These are phyloP conservation scores for Dromas ardeola DNA, from an alignment of 2,113 vertebrate species.

Conservation along the genomic window DNA sequence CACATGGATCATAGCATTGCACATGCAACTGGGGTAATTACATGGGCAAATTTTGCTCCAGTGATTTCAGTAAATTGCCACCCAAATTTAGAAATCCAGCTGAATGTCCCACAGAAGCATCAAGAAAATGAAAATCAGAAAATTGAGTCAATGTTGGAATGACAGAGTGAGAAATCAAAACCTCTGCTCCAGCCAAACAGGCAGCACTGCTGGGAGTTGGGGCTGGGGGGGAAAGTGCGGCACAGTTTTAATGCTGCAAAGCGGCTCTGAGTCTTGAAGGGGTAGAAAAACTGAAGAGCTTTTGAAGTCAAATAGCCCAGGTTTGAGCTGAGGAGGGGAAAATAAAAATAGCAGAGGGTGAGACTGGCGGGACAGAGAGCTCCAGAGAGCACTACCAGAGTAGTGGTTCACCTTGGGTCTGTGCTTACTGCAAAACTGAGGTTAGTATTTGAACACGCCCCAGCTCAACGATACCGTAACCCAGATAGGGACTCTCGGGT, in stretches of 20 bases:
- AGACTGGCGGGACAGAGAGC: not conserved
- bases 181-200: not conserved
- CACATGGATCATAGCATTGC: not conserved
- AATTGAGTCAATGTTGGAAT: not conserved
- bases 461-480: accelerated
- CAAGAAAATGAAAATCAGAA: constrained; percentile 1
- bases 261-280: not conserved
- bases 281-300: not conserved
- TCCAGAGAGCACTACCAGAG: too few species aligned
- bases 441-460: not conserved
- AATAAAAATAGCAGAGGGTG: not conserved
- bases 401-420: not conserved
- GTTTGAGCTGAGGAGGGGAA: not conserved
- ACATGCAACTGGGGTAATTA: constrained; percentile 13
- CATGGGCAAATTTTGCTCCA: not conserved
- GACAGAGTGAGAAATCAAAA: constrained; percentile 7
- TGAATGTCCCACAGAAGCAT: not conserved
- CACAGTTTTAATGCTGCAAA: not conserved
- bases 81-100: not conserved
- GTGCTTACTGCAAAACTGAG: not conserved
- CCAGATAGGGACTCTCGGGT: not conserved
- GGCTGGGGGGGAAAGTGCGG: not conserved
- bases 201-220: not conserved
- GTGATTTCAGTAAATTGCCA: not conserved
- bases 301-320: not conserved